Evolutionary conservation across 2,888 invertebrate genomes (phyloP).

Genomic region (Saturnia japonica): DNA sequence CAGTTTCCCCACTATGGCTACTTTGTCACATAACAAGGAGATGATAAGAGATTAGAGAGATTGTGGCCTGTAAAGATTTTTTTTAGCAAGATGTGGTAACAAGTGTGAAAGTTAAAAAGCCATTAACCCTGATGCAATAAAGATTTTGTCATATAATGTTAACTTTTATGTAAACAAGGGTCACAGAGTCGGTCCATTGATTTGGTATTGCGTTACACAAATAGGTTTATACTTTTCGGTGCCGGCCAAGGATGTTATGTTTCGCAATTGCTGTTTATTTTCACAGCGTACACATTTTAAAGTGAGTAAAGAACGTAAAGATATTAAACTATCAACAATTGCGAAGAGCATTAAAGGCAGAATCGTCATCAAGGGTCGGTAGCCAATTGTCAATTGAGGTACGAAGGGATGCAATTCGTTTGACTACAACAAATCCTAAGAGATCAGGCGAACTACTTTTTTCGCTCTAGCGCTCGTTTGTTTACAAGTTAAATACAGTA

Average conservation of each 20-base stretch:
- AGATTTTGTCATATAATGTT: background rate
- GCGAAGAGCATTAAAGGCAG: too few species aligned
- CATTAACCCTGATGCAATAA: background rate
- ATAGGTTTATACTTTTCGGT: background rate
- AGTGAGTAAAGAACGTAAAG: background rate
- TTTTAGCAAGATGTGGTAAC: background rate
- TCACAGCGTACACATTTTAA: background rate
- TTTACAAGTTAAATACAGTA: too few species aligned
- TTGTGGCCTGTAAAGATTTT: too few species aligned
- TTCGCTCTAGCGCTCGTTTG: too few species aligned
- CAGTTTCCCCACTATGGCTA: too few species aligned
- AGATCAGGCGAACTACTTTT: too few species aligned
- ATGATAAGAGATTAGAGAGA: too few species aligned
- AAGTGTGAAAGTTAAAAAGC: background rate
- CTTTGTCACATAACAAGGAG: too few species aligned
- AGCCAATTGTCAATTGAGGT: too few species aligned
- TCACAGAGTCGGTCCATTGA: background rate
- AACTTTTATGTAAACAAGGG: slow-evolving; percentile 12
- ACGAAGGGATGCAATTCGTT: too few species aligned
- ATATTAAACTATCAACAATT: background rate
- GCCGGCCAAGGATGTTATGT: background rate
- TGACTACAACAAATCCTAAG: too few species aligned
- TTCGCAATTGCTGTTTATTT: slow-evolving; percentile 1
- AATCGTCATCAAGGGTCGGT: too few species aligned
- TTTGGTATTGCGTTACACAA: background rate